Evolutionary conservation across 2,888 invertebrate genomes (phyloP).

Genomic region (Synergus laeviventris): DNA sequence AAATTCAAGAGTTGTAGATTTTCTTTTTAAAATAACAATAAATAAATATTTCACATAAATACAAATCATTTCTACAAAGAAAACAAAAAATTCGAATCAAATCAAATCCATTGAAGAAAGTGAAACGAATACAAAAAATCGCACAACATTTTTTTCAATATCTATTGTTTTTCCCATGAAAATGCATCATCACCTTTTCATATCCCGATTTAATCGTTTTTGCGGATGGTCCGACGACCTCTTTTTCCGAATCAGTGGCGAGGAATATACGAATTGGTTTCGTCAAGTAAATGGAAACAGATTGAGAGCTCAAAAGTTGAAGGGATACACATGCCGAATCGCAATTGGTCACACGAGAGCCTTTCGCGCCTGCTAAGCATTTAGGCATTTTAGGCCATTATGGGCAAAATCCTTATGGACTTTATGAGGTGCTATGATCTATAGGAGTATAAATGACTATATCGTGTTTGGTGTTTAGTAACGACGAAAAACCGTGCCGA

Average conservation of each 20-base stretch:
- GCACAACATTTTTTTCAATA: not conserved
- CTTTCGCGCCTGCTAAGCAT: slow-evolving; percentile 41
- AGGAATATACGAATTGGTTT: not conserved
- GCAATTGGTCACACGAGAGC: slow-evolving; percentile 58
- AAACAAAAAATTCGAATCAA: not conserved
- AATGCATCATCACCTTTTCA: not conserved
- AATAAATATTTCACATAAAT: too few species aligned
- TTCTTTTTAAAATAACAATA: too few species aligned
- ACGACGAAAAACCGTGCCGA: slow-evolving; percentile 57
- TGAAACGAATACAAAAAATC: not conserved
- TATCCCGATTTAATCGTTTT: not conserved
- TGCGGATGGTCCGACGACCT: not conserved
- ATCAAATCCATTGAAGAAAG: not conserved
- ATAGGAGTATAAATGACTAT: slow-evolving; percentile 42
- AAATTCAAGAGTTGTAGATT: not conserved
- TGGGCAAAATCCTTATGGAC: slow-evolving; percentile 37
- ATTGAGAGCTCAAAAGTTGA: slow-evolving; percentile 48
- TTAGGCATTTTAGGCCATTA: slow-evolving; percentile 23
- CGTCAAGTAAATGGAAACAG: slow-evolving; percentile 45
- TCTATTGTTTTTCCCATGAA: slow-evolving; percentile 14
- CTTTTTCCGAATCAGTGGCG: slow-evolving; percentile 2
- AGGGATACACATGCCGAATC: slow-evolving; percentile 52
- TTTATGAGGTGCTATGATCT: slow-evolving; percentile 46
- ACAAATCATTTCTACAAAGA: not conserved
- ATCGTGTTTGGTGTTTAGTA: slow-evolving; percentile 52